phyloP scores from a whole-genome alignment of 2,797 vertebrate species.

The Serranus cabrilla region DNA sequence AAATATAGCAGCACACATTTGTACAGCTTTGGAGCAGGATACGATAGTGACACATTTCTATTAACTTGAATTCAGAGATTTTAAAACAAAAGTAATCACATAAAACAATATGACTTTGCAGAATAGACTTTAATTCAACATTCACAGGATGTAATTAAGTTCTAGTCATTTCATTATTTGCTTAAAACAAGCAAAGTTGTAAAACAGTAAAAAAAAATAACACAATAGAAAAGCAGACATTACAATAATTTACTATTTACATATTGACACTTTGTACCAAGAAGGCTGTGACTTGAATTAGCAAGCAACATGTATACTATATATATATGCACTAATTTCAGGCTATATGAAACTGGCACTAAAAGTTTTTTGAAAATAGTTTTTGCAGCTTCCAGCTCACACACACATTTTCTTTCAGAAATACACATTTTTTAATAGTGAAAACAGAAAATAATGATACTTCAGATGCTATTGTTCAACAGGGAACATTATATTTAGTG shows the following conservation, averaged over 20 bases:
- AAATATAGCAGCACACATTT: too few species aligned
- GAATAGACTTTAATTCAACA: not conserved
- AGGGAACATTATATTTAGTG: not conserved
- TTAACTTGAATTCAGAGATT: too few species aligned
- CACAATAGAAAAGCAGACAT: not conserved
- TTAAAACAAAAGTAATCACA: too few species aligned
- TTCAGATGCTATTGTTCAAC: not conserved
- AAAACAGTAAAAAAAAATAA: not conserved
- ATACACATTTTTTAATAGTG: not conserved
- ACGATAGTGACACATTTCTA: too few species aligned
- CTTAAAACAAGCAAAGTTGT: not conserved
- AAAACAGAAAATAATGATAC: not conserved
- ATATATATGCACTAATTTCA: not conserved
- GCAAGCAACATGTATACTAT: not conserved
- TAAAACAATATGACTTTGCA: too few species aligned
- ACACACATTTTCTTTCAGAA: too few species aligned
- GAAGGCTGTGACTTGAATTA: slow-evolving; percentile 36
- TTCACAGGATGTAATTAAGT: not conserved
- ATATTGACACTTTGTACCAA: slow-evolving; percentile 35
- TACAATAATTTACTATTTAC: slow-evolving; percentile 14
- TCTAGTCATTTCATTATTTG: not conserved
- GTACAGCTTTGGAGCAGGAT: too few species aligned
- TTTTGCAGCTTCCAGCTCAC: too few species aligned
- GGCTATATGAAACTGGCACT: too few species aligned
- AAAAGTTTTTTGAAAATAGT: too few species aligned